Base-by-base conservation (phyloP, 2,888 invertebrate genomes). In the Bugulina stolonifera region DNA sequence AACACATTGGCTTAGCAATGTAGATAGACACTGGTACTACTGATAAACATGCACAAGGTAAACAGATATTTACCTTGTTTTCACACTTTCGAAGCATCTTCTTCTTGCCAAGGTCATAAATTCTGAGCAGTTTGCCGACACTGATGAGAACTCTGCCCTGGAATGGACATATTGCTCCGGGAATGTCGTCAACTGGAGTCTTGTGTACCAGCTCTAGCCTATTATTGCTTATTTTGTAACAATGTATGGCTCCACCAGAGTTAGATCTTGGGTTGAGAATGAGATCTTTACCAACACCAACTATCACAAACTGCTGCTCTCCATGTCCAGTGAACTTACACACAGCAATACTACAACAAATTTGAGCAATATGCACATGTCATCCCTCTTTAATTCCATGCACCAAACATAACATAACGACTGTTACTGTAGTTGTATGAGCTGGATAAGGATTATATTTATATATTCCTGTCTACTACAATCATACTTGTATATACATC, bases 11-110 rank as follows among this genome's bases (percentile, higher is more conserved):
- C n/a, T n/a, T n/a, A n/a, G n/a, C n/a, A n/a, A n/a, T n/a, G n/a
- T n/a, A n/a, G n/a, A n/a, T n/a, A n/a, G n/a, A n/a, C n/a, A n/a
- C n/a, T n/a, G n/a, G n/a, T n/a, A n/a, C n/a, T n/a, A n/a, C n/a
- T n/a, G n/a, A n/a, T n/a, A n/a, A n/a, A n/a, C n/a, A n/a, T n/a
- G n/a, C n/a, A n/a, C n/a, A n/a, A n/a, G n/a, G n/a, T n/a, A n/a
- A n/a, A n/a, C n/a, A n/a, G n/a, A n/a, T n/a, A 43, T 74, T 72
- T 75, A 87, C 90, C 87, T 91, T 92, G 81, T 99, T 99, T 86
- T 99, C 99, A 86, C 98, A 98, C 86, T 99, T 99, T 72, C 97
- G 88, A 69, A 99, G 85, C 73, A 99, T 86, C 84, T 99, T 99
- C 84, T 97, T 93, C 84, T 93, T 94, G 73, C 99, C 99, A 80